Conservation (phyloP, 2,797 vertebrate species). For the Microcaecilia unicolor region DNA sequence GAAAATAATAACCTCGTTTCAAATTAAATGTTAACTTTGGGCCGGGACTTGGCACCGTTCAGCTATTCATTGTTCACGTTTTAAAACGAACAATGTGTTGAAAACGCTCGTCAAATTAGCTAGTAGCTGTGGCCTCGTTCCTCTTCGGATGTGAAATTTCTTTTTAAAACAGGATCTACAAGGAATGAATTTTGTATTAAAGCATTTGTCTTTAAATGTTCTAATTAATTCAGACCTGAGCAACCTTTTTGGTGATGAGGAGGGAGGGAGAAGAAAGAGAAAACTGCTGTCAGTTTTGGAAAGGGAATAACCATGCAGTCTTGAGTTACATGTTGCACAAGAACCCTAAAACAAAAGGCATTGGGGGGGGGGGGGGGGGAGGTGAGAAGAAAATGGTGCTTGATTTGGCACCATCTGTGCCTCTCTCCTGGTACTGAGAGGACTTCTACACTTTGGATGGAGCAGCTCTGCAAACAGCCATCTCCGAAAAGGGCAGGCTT, state of each 20-base stretch:
- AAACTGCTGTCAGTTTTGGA: constrained; percentile 10
- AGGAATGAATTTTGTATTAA: background rate
- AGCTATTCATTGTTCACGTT: too few relatives aligned
- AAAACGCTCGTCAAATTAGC: too few relatives aligned
- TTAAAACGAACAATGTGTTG: too few relatives aligned
- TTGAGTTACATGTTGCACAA: background rate
- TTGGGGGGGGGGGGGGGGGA: background rate
- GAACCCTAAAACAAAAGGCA: background rate
- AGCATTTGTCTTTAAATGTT: background rate
- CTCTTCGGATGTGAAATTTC: too few relatives aligned
- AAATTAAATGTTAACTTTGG: too few relatives aligned
- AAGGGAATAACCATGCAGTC: constrained; percentile 3
- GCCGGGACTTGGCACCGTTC: too few relatives aligned
- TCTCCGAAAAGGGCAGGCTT: too few relatives aligned
- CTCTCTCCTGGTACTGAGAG: constrained; percentile 2
- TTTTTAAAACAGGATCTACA: background rate
- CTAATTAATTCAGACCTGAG: background rate
- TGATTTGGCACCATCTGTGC: constrained; percentile 3
- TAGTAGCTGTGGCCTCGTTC: too few relatives aligned
- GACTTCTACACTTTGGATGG: constrained; percentile 6
- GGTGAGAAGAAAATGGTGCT: constrained; percentile 12
- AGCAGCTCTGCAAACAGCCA: too few relatives aligned
- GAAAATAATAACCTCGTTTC: too few relatives aligned
- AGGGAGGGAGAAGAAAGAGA: too few relatives aligned
- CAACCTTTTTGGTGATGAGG: constrained; percentile 3